Evolutionary conservation across 2,888 invertebrate genomes (phyloP).

Genomic region (Protodeltote pygarga): DNA sequence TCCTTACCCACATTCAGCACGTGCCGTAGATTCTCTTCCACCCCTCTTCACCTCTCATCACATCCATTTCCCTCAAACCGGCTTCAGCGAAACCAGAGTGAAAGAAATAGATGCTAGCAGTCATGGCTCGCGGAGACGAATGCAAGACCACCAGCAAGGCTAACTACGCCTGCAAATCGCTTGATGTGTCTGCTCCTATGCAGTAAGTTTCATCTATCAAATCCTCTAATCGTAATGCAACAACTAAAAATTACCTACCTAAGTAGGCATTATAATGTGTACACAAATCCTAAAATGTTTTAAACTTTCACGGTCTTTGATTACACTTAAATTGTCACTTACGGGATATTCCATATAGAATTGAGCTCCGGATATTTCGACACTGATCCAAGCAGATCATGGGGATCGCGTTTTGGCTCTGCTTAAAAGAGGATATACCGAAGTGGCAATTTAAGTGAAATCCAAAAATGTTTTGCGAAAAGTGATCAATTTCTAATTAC

Average conservation of each 20-base stretch:
- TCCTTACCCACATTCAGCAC: constrained; percentile 94
- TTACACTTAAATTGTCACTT: too few species aligned
- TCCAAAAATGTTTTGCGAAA: background rate
- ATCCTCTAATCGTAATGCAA: background rate
- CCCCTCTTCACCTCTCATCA: constrained; percentile 28
- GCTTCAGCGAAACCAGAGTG: constrained; percentile 63
- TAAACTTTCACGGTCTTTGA: too few species aligned
- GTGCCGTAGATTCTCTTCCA: constrained; percentile 89
- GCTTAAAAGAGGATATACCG: too few species aligned
- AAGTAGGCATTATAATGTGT: too few species aligned
- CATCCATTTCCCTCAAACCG: constrained; percentile 66
- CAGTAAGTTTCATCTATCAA: constrained; percentile 64
- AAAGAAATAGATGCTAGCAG: constrained; percentile 59
- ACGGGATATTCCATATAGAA: too few species aligned
- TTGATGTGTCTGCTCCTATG: constrained; percentile 72
- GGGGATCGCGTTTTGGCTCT: too few species aligned
- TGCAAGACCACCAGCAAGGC: constrained; percentile 79
- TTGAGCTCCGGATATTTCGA: background rate
- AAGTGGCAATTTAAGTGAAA: background rate
- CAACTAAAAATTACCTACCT: too few species aligned
- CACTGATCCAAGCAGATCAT: background rate
- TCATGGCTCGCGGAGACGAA: constrained; percentile 85
- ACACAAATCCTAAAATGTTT: too few species aligned
- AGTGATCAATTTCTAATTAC: background rate
- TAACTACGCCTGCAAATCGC: constrained; percentile 76